Evolutionary conservation across 2,113 vertebrate genomes (phyloP), one percentile per base, ranked within the genome.

Genomic region (Panthera tigris): DNA sequence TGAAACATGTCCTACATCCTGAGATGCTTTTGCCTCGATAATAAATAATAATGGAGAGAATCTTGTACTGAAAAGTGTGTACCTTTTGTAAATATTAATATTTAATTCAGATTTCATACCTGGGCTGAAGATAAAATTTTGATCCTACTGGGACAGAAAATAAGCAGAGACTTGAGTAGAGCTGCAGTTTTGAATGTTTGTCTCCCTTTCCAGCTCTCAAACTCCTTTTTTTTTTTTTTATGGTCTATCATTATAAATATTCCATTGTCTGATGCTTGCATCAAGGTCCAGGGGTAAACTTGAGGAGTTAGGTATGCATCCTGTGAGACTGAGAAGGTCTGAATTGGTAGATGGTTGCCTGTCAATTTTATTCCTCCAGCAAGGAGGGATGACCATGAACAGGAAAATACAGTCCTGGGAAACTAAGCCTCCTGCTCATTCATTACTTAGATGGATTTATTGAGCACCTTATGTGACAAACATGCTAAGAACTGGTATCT

Each of bases 11-110:
- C 41, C 52, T 11, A 19, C 13, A 73, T 92, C 36, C 89, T 89
- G 45, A 96, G 80, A 83, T 92, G 2, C 10, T 96, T 61, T 97
- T 86, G 65, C 41, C 41, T 94, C n/a, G 15, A 21, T 83, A 65
- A 73, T 52, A 76, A 95, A 57, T 69, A 78, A 81, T 33, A 88
- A 71, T 36, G 36, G 19, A 85, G 57, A 65, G 2, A 65, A 73
- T 61, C 83, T 48, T 71, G 1, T 69, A 48, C 14, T 88, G 10
- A 91, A 93, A 66, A 73, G 3, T 71, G 10, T 19, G 23, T 7
- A 9, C 12, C 8, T 89, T 78, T 81, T 93, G 12, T n/a, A 48
- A 68, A 45, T 52, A 29, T 82, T 33, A 61, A 82, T 94, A 48
- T 83, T 90, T 92, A 29, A 11, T 81, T 89, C 89, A 31, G 29